phyloP scores from a whole-genome alignment of 2,797 vertebrate species.

The Lutra lutra region DNA sequence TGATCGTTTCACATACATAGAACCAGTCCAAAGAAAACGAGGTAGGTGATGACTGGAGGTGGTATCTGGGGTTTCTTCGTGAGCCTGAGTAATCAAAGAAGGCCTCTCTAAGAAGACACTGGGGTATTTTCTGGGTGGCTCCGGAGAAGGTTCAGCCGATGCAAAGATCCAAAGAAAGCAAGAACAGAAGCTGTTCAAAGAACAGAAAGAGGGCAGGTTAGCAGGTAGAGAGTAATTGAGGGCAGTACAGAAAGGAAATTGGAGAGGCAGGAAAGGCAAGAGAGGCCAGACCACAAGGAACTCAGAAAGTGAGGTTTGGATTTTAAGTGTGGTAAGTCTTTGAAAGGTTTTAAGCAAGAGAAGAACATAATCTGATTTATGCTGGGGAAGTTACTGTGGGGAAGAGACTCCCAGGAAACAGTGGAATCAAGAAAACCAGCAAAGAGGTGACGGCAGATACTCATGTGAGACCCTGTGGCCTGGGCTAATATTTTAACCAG shows the following conservation, averaged over 20 bases:
- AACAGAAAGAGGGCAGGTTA: neutral
- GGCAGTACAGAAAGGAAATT: neutral
- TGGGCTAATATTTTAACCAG: neutral
- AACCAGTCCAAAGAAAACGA: neutral
- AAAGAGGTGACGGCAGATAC: neutral
- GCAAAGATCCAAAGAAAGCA: conserved; percentile 1
- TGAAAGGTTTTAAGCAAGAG: conserved; percentile 11
- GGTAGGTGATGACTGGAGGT: neutral
- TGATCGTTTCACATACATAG: neutral
- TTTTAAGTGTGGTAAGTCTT: conserved; percentile 2
- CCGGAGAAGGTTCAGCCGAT: neutral
- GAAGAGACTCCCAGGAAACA: neutral
- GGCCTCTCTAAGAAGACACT: neutral
- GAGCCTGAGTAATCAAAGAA: neutral
- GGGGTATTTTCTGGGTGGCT: neutral
- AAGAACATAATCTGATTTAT: neutral
- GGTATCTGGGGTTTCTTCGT: neutral
- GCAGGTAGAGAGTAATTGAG: neutral
- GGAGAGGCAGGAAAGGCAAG: neutral
- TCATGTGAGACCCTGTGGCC: neutral
- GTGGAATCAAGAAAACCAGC: neutral
- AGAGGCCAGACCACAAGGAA: neutral
- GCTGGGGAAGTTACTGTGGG: neutral
- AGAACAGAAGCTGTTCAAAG: neutral
- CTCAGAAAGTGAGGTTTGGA: neutral